Base-by-base conservation (phyloP, 2,888 invertebrate genomes). In the Suillia variegata region DNA sequence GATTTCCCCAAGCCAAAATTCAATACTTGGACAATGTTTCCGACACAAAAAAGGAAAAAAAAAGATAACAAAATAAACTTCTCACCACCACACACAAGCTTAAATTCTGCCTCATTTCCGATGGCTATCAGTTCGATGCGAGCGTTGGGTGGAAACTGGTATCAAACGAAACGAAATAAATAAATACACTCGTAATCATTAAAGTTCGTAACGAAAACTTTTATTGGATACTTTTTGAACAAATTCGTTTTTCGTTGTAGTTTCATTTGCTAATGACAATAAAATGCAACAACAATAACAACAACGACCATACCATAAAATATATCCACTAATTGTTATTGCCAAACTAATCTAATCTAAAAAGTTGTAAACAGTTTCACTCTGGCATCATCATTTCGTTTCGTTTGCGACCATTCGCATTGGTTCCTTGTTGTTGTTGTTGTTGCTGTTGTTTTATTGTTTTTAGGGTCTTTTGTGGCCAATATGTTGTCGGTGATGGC, bases 311-410 rank as follows among this genome's bases (percentile, higher is more conserved):
- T 24, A 42, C 56, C 66, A 77, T 77, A 74, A 75, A 75, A 73
- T 74, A 75, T 73, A 78, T 74, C 74, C 68, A 76, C 70, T 74
- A 77, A 76, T 78, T 77, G 76, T 78, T 76, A 74, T 78, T 75
- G 74, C 74, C 70, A 74, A 78, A 78, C 77, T 77, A 78, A 77
- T 78, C 76, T 78, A 77, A 78, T 77, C 77, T 75, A 74, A 74
- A n/a, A 74, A 74, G 74, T 74, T 74, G 75, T 74, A 74, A 74
- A 66, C 73, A 73, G 68, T 71, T 74, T 69, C 69, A 70, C 69
- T 69, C 68, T 58, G 59, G 33, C 20, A 54, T 13, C 26, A 34
- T 31, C 31, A 18, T 15, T 54, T 58, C 38, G 22, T 26, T 42
- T 17, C 18, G 45, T 20, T 17, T 17, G 3, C 20, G 45, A 20